Evolutionary conservation across 1,140 invertebrate species (phyloP).

Genomic region (Elymnias hypermnestra): DNA sequence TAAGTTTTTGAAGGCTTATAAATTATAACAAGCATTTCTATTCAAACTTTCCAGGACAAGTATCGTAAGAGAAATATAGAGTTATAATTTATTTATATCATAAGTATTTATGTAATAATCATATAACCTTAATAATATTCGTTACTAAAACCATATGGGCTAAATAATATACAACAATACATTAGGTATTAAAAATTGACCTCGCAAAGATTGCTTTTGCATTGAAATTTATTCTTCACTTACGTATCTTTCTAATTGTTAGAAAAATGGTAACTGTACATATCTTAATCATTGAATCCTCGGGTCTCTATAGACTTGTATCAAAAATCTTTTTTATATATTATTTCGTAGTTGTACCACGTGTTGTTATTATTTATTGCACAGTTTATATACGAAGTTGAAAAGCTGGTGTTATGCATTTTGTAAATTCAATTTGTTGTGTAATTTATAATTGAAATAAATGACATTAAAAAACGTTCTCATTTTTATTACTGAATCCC

Average conservation of each 20-base stretch:
- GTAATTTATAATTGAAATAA: conserved; percentile 32
- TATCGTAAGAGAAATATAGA: neutral
- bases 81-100: neutral
- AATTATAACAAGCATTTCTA: conserved; percentile 5
- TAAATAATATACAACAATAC: neutral
- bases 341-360: conserved; percentile 13
- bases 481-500: no score
- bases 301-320: conserved; percentile 1
- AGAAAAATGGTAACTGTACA: no score
- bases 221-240: neutral
- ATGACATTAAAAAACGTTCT: no score
- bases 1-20: neutral
- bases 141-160: neutral
- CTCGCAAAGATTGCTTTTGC: neutral
- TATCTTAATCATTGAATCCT: neutral
- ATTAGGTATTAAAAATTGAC: neutral
- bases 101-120: neutral
- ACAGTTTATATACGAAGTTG: conserved; percentile 24
- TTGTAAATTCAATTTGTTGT: conserved; percentile 48
- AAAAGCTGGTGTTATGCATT: conserved; percentile 56
- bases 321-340: conserved; percentile 1
- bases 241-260: neutral
- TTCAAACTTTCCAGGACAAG: conserved; percentile 40
- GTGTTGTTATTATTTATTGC: conserved; percentile 11
- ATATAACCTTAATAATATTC: neutral